These are phyloP conservation scores for Tyrannus savana DNA, from an alignment of 2,113 vertebrate species.

Conservation along the genomic window DNA sequence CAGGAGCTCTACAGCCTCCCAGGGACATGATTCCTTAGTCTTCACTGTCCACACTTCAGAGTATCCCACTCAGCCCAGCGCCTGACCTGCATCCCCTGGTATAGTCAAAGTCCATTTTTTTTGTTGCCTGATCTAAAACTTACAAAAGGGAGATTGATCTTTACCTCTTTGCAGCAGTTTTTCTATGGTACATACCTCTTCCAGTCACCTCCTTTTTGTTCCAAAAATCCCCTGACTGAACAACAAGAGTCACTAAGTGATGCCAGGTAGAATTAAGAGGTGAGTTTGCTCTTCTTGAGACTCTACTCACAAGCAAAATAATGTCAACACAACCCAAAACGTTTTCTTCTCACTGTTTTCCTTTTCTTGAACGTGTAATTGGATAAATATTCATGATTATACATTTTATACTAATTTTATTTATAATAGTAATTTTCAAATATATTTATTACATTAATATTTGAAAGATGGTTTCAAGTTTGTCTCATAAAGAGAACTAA, in stretches of 20 bases:
- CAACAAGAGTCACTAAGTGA: neutral
- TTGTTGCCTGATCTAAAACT: accelerated
- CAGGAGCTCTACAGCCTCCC: neutral
- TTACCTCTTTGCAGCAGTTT: neutral
- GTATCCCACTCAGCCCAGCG: neutral
- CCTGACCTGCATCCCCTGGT: neutral
- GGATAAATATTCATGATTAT: neutral
- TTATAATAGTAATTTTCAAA: neutral
- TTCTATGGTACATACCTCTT: neutral
- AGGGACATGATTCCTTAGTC: neutral
- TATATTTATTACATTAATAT: neutral
- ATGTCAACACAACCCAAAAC: accelerated
- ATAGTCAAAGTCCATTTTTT: neutral
- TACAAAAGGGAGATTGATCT: neutral
- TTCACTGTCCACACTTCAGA: neutral
- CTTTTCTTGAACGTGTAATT: neutral
- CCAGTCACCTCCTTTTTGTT: neutral
- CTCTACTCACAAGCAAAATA: neutral
- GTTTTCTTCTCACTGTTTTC: neutral
- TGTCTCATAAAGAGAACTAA: neutral
- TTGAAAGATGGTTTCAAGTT: neutral
- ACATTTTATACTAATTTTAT: neutral
- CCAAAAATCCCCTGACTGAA: neutral
- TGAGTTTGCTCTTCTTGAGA: neutral
- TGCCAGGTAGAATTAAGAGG: neutral